phyloP scores from a whole-genome alignment of 2,888 invertebrate species.

The Aethes cnicana region DNA sequence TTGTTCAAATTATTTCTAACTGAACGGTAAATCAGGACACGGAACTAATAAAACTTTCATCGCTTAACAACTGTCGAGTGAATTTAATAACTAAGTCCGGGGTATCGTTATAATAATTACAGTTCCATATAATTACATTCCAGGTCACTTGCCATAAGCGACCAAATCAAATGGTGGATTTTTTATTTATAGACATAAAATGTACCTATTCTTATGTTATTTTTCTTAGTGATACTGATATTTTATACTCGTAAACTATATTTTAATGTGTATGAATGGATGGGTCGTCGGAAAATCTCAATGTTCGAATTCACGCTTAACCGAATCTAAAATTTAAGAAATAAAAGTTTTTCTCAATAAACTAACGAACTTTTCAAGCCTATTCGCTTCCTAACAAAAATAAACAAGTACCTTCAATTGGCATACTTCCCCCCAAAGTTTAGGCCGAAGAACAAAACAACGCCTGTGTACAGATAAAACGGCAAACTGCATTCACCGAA shows the following conservation, averaged over 20 bases:
- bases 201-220: too few relatives aligned
- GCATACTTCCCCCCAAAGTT: constrained; percentile 18
- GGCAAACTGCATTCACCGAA: constrained; percentile 27
- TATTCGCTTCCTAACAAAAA: constrained; percentile 13
- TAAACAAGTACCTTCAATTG: constrained; percentile 26
- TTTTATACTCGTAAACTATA: too few relatives aligned
- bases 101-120: constrained; percentile 16
- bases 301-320: too few relatives aligned
- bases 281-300: too few relatives aligned
- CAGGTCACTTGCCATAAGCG: too few relatives aligned
- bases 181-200: too few relatives aligned
- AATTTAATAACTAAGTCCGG: constrained; percentile 9
- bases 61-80: constrained; percentile 5
- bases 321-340: too few relatives aligned
- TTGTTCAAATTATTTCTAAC: background rate
- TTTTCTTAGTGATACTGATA: too few relatives aligned
- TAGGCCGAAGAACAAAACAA: constrained; percentile 24
- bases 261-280: too few relatives aligned
- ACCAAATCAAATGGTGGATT: too few relatives aligned
- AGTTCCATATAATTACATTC: constrained; percentile 10
- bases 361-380: background rate
- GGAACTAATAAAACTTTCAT: constrained; percentile 16
- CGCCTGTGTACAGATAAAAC: constrained; percentile 6
- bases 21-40: background rate
- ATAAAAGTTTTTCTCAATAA: too few relatives aligned